Base-by-base conservation (phyloP, 92 coral and sea anemone species). In the Phymanthus crucifer region DNA sequence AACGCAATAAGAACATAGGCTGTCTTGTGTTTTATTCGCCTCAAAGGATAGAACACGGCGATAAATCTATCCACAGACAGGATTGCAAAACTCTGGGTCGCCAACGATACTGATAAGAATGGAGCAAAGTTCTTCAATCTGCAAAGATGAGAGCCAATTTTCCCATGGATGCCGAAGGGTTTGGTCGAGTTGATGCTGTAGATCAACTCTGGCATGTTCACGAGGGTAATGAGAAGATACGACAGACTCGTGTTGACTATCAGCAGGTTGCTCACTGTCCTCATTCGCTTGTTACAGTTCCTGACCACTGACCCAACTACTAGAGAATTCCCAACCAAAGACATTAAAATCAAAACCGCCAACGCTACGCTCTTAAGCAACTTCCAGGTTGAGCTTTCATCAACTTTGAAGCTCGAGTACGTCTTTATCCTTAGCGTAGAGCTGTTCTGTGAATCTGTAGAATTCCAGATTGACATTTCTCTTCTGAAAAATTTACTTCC, bases 21-120 rank as follows among this genome's bases (percentile, higher is more conserved):
- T 32, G 64, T 40, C 50, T 85, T 85, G 24, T 77, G 80, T 38
- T 75, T 85, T 57, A 85, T 80, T 43, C 52, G 37, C n/a, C 79
- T 73, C 14, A 85, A 33, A 6, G 89, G 89, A 66, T 80, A 74
- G 71, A 79, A 85, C 4, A 85, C 89, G 17, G 89, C 89, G 27
- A 80, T 83, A 34, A 85, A 85, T 18, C 89, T 84, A 52, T 85
- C 89, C 19, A 85, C 58, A 23, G 89, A 76, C 6, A 85, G 78
- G 31, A 81, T 73, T 33, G 80, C 73, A 64, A 80, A 85, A 52
- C 80, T 85, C 52, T 73, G 79, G 1, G 85, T 80, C 31, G 89
- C 81, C 19, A 80, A 66, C 6, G 80, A 66, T 48, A 75, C 66
- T 14, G 78, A 78, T n/a, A 73, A 71, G 47, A 66, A 75, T 36